Conservation (phyloP, 1,140 invertebrate species). For the Dysdera silvatica region DNA sequence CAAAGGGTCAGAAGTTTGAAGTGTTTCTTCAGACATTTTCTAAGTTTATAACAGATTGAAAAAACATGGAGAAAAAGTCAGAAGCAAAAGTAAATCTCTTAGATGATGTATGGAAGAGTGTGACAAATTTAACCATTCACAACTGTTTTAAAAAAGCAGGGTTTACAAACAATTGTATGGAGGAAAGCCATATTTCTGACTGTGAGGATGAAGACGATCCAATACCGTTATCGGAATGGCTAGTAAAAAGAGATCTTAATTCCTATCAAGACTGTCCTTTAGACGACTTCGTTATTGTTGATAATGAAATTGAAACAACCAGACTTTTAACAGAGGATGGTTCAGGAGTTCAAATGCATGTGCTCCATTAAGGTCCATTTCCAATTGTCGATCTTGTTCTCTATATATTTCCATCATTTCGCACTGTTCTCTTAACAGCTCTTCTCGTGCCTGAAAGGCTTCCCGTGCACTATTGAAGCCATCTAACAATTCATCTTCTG, state of each 20-base stretch:
- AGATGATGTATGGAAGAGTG: not conserved
- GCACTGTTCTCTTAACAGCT: not conserved
- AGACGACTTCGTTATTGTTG: too few relatives aligned
- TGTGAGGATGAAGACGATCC: not conserved
- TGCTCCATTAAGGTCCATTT: not conserved
- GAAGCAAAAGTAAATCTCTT: not conserved
- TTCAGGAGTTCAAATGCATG: constrained; percentile 12
- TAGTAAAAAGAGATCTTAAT: not conserved
- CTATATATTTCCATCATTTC: not conserved
- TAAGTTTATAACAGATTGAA: not conserved
- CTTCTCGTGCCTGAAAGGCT: constrained; percentile 23
- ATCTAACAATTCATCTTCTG: constrained; percentile 17
- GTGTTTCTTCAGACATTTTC: not conserved
- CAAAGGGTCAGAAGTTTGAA: too few relatives aligned
- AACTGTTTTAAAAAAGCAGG: not conserved
- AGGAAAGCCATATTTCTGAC: too few relatives aligned
- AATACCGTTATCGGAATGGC: not conserved
- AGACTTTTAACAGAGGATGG: not conserved
- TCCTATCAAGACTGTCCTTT: too few relatives aligned
- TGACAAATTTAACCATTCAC: not conserved
- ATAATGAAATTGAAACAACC: not conserved
- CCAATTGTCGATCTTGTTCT: constrained; percentile 1
- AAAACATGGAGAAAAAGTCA: not conserved
- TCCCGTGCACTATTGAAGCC: constrained; percentile 16
- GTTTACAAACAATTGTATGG: not conserved